These are phyloP conservation scores for Amphibalanus amphitrite DNA, from an alignment of 1,140 invertebrate genomes.

Conservation along the genomic window DNA sequence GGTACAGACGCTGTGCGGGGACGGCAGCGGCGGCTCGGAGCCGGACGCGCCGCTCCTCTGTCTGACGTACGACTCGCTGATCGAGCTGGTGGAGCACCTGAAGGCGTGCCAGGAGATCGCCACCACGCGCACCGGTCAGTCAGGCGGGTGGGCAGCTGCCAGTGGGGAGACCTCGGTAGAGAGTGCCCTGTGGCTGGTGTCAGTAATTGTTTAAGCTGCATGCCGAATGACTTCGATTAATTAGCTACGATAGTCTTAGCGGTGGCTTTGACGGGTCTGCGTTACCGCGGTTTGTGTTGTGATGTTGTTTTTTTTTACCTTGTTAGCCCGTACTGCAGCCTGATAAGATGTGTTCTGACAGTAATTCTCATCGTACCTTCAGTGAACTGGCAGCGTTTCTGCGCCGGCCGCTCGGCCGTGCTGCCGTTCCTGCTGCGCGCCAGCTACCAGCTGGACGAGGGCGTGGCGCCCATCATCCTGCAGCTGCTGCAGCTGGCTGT, in stretches of 20 bases:
- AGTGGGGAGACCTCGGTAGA: too few species aligned
- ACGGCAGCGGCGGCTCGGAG: constrained; percentile 32
- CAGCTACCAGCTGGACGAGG: constrained; percentile 73
- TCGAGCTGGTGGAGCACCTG: constrained; percentile 83
- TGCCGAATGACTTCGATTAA: too few species aligned
- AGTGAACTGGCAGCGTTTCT: constrained; percentile 17
- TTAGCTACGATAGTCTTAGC: too few species aligned
- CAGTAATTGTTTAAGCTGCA: too few species aligned
- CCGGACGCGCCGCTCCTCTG: constrained; percentile 26
- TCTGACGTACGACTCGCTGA: constrained; percentile 71
- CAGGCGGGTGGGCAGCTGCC: too few species aligned
- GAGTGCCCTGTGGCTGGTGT: too few species aligned
- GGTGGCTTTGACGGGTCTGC: too few species aligned
- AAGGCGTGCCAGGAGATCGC: constrained; percentile 88
- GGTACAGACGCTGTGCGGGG: constrained; percentile 38
- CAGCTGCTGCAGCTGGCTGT: constrained; percentile 76
- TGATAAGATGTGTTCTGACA: too few species aligned
- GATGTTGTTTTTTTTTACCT: too few species aligned
- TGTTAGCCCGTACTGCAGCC: too few species aligned
- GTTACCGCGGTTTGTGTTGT: too few species aligned
- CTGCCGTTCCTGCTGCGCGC: constrained; percentile 59
- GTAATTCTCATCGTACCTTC: too few species aligned
- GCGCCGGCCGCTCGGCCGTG: constrained; percentile 30
- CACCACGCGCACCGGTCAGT: constrained; percentile 85
- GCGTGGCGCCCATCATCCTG: constrained; percentile 75